Base-by-base conservation (phyloP, 2,113 vertebrate genomes). In the Psammodynastes pulverulentus region DNA sequence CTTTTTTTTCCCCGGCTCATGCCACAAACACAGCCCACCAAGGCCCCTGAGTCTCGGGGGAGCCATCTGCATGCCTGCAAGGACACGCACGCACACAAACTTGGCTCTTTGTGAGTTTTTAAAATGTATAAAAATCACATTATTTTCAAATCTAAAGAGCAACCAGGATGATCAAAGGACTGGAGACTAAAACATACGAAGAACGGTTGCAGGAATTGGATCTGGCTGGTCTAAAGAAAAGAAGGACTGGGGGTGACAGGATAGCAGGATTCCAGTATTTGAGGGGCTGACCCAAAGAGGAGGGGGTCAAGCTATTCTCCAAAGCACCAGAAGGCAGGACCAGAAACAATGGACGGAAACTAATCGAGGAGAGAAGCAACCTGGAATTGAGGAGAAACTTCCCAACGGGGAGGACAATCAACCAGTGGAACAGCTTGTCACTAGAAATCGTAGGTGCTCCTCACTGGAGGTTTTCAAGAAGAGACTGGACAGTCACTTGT, bases 381-480 rank as follows among this genome's bases (percentile, higher is more conserved):
- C 12, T n/a, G 12, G 29, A 13, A 67, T 1, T 67, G 13, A 62
- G 26, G 58, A n/a, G 58, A n/a, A 62, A n/a, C 10, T 62, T 29
- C 9, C 26, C 4, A 1, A 29, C 10, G 13, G 58, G 4, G 58
- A 62, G 58, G 10, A 29, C 26, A 29, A 62, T 13, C 0, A 62
- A 62, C 0, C 26, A 5, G 10, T n/a, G 58, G 58, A 62, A 62
- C 10, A 13, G 0, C 58, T 0, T 13, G 3, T 1, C 58, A 0
- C 26, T 0, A n/a, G 56, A 62, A 5, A 1, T 62, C 0, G 3
- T 62, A 26, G 3, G 1, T 2, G 9, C 26, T 62, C 10, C 26
- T 13, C 26, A 0, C 58, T 62, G 58, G 58, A 62, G 4, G 4
- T 13, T n/a, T 62, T 62, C 2, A 5, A 62, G 26, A n/a, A 62